These are phyloP conservation scores for Gandaritis pyraliata DNA, from an alignment of 2,888 invertebrate genomes.

Conservation along the genomic window DNA sequence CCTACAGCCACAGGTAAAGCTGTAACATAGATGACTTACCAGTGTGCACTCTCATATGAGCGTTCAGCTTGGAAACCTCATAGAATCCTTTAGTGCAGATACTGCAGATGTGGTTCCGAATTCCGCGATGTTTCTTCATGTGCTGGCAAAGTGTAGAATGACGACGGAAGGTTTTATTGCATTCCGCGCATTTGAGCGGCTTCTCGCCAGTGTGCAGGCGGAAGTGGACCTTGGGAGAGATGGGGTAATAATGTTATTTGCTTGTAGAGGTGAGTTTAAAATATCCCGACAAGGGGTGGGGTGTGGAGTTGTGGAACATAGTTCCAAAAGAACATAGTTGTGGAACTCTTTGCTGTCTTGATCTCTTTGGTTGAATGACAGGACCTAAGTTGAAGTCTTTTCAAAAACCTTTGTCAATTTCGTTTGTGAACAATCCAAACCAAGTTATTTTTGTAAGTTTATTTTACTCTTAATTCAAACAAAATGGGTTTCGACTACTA, in stretches of 20 bases:
- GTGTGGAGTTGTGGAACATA: neutral
- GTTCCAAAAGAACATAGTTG: neutral
- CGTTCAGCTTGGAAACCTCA: conserved; percentile 81
- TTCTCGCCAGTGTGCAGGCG: conserved; percentile 81
- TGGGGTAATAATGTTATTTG: neutral
- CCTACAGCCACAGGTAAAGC: too few relatives aligned
- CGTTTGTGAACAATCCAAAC: neutral
- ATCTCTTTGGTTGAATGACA: too few relatives aligned
- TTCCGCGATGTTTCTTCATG: conserved; percentile 82
- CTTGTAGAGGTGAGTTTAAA: neutral
- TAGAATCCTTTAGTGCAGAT: conserved; percentile 79
- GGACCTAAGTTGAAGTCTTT: neutral
- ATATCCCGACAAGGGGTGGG: neutral
- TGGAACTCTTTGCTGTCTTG: neutral
- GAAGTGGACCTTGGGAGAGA: conserved; percentile 71
- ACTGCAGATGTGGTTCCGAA: conserved; percentile 76
- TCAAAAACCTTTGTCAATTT: neutral
- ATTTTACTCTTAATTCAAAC: conserved; percentile 5
- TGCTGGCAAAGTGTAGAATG: conserved; percentile 82
- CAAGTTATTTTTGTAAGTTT: conserved; percentile 17
- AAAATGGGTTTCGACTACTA: conserved; percentile 91
- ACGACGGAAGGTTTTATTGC: conserved; percentile 79
- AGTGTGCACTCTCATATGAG: conserved; percentile 80
- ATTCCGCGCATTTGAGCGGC: conserved; percentile 77
- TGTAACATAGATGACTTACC: conserved; percentile 63